These are phyloP conservation scores for Orgyia antiqua DNA, from an alignment of 2,888 invertebrate genomes.

Conservation along the genomic window DNA sequence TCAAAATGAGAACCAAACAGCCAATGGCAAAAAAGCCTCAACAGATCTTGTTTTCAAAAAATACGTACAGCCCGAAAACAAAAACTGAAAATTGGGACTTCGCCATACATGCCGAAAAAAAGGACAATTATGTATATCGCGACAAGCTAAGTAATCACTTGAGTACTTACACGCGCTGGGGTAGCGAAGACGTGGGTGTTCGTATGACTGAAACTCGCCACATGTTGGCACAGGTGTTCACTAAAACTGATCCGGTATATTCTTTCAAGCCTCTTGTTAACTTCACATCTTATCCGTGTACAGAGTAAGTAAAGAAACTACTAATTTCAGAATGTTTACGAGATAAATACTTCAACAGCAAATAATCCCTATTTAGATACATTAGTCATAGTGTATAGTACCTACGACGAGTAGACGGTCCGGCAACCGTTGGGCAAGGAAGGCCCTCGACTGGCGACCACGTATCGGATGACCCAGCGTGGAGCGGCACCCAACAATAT, in stretches of 20 bases:
- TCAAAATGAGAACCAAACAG: conserved; percentile 47
- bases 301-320: conserved; percentile 50
- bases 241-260: conserved; percentile 59
- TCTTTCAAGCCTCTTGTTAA: conserved; percentile 65
- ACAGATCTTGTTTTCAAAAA: conserved; percentile 67
- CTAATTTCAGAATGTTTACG: background rate
- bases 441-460: too few species aligned
- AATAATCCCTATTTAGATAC: too few species aligned
- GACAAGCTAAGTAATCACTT: conserved; percentile 62
- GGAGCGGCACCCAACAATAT: too few species aligned
- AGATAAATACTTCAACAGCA: background rate
- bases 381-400: too few species aligned
- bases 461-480: too few species aligned
- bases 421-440: too few species aligned
- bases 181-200: conserved; percentile 52
- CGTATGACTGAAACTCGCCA: conserved; percentile 62
- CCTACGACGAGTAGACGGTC: too few species aligned
- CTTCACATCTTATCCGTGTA: conserved; percentile 68
- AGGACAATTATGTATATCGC: conserved; percentile 70
- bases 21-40: conserved; percentile 61
- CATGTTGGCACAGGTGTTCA: conserved; percentile 65
- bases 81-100: conserved; percentile 71
- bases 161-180: conserved; percentile 68
- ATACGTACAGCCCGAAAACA: conserved; percentile 50
- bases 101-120: conserved; percentile 54